These are phyloP conservation scores for Sinopyrophorus schimmeli DNA, from an alignment of 2,888 invertebrate species.

Conservation along the genomic window DNA sequence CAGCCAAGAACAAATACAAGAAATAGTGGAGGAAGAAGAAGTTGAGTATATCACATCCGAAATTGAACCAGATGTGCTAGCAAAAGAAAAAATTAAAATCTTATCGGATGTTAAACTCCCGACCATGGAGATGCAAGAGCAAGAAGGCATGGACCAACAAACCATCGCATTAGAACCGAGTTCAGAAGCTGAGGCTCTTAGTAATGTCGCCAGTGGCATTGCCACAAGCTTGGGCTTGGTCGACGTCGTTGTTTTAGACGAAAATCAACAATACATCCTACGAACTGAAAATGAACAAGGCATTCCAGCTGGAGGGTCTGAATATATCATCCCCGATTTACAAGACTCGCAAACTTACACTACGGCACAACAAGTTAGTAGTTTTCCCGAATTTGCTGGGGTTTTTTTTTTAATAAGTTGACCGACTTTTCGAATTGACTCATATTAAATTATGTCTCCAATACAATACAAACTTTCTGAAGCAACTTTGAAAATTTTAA, in stretches of 20 bases:
- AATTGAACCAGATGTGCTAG: constrained; percentile 41
- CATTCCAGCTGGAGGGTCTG: constrained; percentile 39
- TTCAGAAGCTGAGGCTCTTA: constrained; percentile 61
- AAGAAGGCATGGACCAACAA: constrained; percentile 18
- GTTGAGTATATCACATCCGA: constrained; percentile 43
- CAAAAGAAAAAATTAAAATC: constrained; percentile 60
- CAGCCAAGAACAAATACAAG: constrained; percentile 42
- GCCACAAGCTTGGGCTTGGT: constrained; percentile 61
- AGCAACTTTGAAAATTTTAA: no score
- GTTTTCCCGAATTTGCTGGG: background rate
- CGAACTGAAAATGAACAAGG: constrained; percentile 44
- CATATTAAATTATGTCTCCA: no score
- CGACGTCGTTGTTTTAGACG: constrained; percentile 63
- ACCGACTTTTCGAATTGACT: no score
- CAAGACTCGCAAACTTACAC: constrained; percentile 41
- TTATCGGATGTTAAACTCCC: constrained; percentile 42
- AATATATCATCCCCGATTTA: constrained; percentile 54
- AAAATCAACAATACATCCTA: constrained; percentile 62
- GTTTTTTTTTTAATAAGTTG: no score
- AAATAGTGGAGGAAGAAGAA: constrained; percentile 35
- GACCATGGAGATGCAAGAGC: constrained; percentile 24
- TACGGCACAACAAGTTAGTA: constrained; percentile 47
- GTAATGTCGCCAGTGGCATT: constrained; percentile 61
- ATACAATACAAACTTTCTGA: no score
- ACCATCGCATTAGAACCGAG: constrained; percentile 54